Conservation (phyloP, 2,888 invertebrate genomes). For the Cantharis nigra region DNA sequence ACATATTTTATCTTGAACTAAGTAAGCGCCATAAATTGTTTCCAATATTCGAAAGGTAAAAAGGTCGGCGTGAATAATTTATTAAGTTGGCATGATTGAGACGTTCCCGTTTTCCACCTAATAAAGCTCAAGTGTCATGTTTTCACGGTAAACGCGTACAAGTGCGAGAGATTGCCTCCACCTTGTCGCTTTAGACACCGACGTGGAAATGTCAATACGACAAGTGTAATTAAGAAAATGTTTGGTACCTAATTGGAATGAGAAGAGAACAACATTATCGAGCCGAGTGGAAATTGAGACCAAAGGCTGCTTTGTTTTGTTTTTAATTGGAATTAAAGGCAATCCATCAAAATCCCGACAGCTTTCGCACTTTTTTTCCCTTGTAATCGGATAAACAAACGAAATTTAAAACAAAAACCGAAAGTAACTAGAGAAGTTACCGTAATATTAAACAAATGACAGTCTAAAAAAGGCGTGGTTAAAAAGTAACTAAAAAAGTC, state of each 20-base stretch:
- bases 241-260: background rate
- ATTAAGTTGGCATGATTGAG: background rate
- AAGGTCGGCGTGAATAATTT: background rate
- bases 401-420: no score
- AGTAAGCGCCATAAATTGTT: background rate
- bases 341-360: background rate
- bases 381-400: background rate
- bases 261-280: background rate
- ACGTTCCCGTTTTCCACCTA: background rate
- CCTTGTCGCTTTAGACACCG: background rate
- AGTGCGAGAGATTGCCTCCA: background rate
- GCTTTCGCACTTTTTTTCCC: background rate
- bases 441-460: background rate
- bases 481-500: background rate
- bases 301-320: no score
- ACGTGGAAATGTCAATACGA: background rate
- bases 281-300: background rate
- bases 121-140: background rate
- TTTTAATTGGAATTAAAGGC: background rate
- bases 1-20: background rate
- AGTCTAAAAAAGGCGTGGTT: background rate
- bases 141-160: background rate
- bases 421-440: background rate
- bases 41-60: background rate
- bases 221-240: background rate